Base-by-base conservation (phyloP, 2,888 invertebrate genomes). In the Harmothoe impar region DNA sequence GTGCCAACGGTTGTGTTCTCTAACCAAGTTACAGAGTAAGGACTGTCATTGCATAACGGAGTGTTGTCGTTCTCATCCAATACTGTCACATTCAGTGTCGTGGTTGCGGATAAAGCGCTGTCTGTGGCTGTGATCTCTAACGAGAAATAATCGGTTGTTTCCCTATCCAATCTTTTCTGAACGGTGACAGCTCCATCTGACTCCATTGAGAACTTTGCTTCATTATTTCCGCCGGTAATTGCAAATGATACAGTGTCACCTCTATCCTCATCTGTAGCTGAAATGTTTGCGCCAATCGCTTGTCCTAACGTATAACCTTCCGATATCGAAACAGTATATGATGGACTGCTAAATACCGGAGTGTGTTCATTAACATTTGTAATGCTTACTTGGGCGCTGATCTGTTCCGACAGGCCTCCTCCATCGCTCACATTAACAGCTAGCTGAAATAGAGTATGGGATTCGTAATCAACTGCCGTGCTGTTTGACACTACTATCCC, bases 231-330 rank as follows among this genome's bases (percentile, higher is more conserved):
- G 29, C 90, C 89, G 20, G 94, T 90, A 33, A 95, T 94, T 7
- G 89, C 91, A 92, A 94, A 95, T 10, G 90, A 89, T 90, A 95
- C 94, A n/a, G 91, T 91, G 51, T 92, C 92, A 0, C 94, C 94
- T 33, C 92, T 85, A 91, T 95, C 95, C 10, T 90, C 72, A 88
- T 95, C 95, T 20, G 93, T 93, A 0, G 95, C 94, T 3, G 77
- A 88, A 0, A 95, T 93, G 12, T 91, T 90, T 29, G 91, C 85
- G 0, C 17, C 31, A 29, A 94, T 93, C 0, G 93, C 92, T 17
- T 93, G 93, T n/a, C 94, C 94, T 23, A 93, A 88, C 29, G 89
- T 91, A 3, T 93, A 93, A 17, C 94, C 81, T 35, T 90, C 90
- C 15, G 68, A 33, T 10, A 89, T 20, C 7, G 29, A 25, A 15